Percentiles rank a stretch among this genome's conserved stretches.
phyloP scores from a whole-genome alignment of 2,113 vertebrate genomes.

The Podarcis cretensis region DNA sequence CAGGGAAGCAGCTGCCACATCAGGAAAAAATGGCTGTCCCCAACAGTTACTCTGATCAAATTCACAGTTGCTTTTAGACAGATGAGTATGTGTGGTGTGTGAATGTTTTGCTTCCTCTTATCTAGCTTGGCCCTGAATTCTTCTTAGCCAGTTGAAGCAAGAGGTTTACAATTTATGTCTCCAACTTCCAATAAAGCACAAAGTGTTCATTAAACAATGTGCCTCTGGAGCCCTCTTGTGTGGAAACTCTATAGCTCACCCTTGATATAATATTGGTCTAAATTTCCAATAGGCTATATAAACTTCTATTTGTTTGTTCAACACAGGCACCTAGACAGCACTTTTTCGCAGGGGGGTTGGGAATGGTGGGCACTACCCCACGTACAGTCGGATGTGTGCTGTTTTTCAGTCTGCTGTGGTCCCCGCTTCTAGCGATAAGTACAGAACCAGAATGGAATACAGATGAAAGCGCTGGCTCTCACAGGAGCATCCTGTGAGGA shows the following conservation, averaged over 20 bases:
- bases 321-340: not conserved
- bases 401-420: not conserved
- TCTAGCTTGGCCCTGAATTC: too few species aligned
- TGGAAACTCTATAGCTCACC: not conserved
- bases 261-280: not conserved
- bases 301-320: not conserved
- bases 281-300: not conserved
- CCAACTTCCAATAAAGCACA: not conserved
- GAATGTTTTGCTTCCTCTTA: not conserved
- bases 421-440: not conserved
- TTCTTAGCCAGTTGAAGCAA: not conserved
- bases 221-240: constrained; percentile 6
- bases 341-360: not conserved
- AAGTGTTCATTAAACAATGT: not conserved
- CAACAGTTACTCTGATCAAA: too few species aligned
- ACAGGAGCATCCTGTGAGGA: not conserved
- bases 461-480: too few species aligned
- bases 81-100: not conserved
- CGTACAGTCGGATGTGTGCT: not conserved
- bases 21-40: too few species aligned
- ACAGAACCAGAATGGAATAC: not conserved
- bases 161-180: not conserved
- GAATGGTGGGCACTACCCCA: not conserved
- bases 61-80: not conserved
- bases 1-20: too few species aligned